Evolutionary conservation across 2,888 invertebrate species (phyloP).

Genomic region (Dolichopus griseipennis): DNA sequence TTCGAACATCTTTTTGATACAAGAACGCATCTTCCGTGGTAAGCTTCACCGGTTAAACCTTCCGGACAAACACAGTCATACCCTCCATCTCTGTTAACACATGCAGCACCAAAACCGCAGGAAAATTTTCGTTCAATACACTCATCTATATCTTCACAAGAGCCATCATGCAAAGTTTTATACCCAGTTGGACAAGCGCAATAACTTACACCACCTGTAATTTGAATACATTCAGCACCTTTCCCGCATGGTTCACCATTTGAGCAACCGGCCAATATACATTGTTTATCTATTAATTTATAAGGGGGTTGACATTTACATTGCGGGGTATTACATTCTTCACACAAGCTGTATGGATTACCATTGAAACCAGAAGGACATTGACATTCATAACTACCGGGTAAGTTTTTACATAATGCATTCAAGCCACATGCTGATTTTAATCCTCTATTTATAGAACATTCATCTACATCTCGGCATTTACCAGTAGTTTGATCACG

Average conservation of each 20-base stretch:
- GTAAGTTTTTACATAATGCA: slow-evolving; percentile 84
- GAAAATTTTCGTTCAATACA: slow-evolving; percentile 65
- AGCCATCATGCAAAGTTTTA: slow-evolving; percentile 64
- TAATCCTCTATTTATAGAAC: slow-evolving; percentile 56
- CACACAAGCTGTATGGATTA: slow-evolving; percentile 80
- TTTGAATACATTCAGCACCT: slow-evolving; percentile 83
- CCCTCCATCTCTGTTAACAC: slow-evolving; percentile 68
- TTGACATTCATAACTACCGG: slow-evolving; percentile 87
- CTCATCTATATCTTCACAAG: slow-evolving; percentile 76
- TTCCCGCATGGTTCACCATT: slow-evolving; percentile 70
- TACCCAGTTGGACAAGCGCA: slow-evolving; percentile 88
- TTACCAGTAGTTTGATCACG: slow-evolving; percentile 62
- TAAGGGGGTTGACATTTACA: slow-evolving; percentile 85
- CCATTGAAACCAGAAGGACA: slow-evolving; percentile 82
- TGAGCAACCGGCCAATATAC: slow-evolving; percentile 75
- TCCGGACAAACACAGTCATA: slow-evolving; percentile 72
- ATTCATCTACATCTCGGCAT: slow-evolving; percentile 82
- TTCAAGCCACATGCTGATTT: slow-evolving; percentile 79
- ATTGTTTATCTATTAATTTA: slow-evolving; percentile 72
- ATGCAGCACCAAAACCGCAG: slow-evolving; percentile 82
- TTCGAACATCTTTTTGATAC: slow-evolving; percentile 73
- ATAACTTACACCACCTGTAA: slow-evolving; percentile 83
- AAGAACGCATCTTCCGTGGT: slow-evolving; percentile 71
- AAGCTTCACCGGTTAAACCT: slow-evolving; percentile 73
- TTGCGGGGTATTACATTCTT: slow-evolving; percentile 71